Base-by-base conservation (phyloP, 2,113 vertebrate genomes). In the Ictidomys tridecemlineatus region DNA sequence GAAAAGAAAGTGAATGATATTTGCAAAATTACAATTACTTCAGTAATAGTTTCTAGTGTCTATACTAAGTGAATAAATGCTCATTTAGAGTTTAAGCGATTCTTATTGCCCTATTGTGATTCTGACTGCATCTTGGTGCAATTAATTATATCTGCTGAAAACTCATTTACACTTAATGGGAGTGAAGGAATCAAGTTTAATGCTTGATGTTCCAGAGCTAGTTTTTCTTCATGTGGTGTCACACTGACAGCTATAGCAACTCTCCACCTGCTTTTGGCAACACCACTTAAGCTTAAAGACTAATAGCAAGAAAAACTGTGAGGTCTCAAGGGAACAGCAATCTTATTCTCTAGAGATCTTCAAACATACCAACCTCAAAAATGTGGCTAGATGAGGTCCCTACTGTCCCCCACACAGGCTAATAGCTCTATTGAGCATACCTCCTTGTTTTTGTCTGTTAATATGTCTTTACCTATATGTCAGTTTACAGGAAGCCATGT, bases 21-120 rank as follows among this genome's bases (percentile, higher is more conserved):
- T 85, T 89, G 63, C 8, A 73, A 83, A 85, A 39, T 22, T 22
- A 17, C 13, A 53, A 3, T 83, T 39, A 70, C 32, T 14, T 80
- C 39, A 70, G 28, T 32, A 69, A 74, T 20, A 20, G 17, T 63
- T 45, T 39, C 28, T 39, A 34, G 22, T 67, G 16, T 4, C 8
- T 56, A 6, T 53, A 48, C 18, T 37, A 95, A 95, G 34, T 80
- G 12, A 79, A 16, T 34, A 45, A 22, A 17, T 77, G 20, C n/a
- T 45, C 28, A 45, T 76, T 95, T 77, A 58, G 61, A 89, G 86
- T 63, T 78, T 84, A 69, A 87, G 32, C 22, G 14, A 92, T 89
- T 85, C 10, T 53, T 85, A 82, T 67, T 85, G 1, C 32, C 2
- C 2, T 84, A 48, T 86, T 51, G 4, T 2, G 45, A 56, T 20